Conservation (phyloP, 1,140 invertebrate genomes). For the Aphis craccivora region DNA sequence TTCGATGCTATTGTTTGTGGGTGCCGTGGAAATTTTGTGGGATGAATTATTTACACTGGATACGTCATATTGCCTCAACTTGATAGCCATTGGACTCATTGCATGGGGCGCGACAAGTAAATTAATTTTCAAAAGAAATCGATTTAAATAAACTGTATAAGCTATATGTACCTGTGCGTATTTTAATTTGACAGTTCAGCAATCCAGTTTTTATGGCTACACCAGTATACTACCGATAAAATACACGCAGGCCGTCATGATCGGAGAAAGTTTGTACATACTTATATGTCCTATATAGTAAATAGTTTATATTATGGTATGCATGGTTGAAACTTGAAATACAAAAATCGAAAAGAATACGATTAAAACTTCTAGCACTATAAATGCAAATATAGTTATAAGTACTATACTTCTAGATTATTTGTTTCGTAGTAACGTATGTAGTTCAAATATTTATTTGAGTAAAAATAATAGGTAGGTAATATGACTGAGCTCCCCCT, state of each 20-base stretch:
- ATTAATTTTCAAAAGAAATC: constrained; percentile 59
- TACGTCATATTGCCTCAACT: constrained; percentile 80
- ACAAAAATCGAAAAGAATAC: not conserved
- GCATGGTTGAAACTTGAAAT: not conserved
- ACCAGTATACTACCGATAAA: constrained; percentile 87
- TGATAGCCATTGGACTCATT: constrained; percentile 83
- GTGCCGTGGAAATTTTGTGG: constrained; percentile 80
- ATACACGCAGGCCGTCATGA: constrained; percentile 93
- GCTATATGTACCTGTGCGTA: constrained; percentile 44
- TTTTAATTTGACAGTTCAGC: constrained; percentile 74
- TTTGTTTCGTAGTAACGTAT: not conserved
- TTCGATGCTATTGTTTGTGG: constrained; percentile 80
- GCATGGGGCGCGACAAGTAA: constrained; percentile 86
- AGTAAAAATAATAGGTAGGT: not conserved
- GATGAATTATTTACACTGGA: constrained; percentile 78
- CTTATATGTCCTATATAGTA: not conserved
- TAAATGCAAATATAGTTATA: not conserved
- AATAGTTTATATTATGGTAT: no score
- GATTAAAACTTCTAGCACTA: not conserved
- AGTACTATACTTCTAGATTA: not conserved
- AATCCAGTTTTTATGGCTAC: constrained; percentile 93
- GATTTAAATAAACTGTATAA: constrained; percentile 28
- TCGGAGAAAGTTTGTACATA: constrained; percentile 79
- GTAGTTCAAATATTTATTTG: not conserved
- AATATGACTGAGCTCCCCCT: no score